phyloP scores from a whole-genome alignment of 2,888 invertebrate species.

The Trypoxylon attenuatum region DNA sequence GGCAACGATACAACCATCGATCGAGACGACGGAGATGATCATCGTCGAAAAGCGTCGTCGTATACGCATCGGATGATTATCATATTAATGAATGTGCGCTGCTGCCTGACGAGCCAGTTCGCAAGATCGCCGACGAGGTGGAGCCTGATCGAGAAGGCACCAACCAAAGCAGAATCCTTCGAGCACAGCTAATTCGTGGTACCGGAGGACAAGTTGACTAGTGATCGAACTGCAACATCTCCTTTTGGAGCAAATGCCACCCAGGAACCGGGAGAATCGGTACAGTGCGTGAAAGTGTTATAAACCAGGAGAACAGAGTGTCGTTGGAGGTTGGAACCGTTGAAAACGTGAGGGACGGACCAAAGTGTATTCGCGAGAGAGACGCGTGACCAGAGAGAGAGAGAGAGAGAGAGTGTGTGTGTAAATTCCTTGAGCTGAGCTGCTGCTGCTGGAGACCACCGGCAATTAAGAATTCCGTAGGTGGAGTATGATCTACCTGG shows the following conservation, averaged over 20 bases:
- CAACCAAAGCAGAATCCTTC: too few species aligned
- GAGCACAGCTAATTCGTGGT: not conserved
- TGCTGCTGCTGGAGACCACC: slow-evolving; percentile 1
- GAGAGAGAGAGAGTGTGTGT: slow-evolving; percentile 5
- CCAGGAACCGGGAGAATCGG: not conserved
- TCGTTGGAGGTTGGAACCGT: slow-evolving; percentile 7
- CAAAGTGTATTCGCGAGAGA: slow-evolving; percentile 6
- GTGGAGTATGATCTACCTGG: slow-evolving; percentile 26
- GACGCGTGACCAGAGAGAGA: not conserved
- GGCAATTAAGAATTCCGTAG: slow-evolving; percentile 10
- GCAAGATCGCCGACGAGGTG: slow-evolving; percentile 43
- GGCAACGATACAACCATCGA: slow-evolving; percentile 22
- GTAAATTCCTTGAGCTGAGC: slow-evolving; percentile 1
- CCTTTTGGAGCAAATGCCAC: not conserved
- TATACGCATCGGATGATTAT: slow-evolving; percentile 63
- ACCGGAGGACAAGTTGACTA: not conserved
- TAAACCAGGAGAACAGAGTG: too few species aligned
- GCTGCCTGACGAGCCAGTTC: slow-evolving; percentile 45
- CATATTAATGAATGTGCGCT: slow-evolving; percentile 62
- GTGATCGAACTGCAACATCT: not conserved
- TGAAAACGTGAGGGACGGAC: not conserved
- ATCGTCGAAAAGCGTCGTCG: slow-evolving; percentile 50
- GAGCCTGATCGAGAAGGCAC: slow-evolving; percentile 42
- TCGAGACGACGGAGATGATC: slow-evolving; percentile 30
- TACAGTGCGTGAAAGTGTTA: slow-evolving; percentile 24